Evolutionary conservation across 2,113 vertebrate species (phyloP).

Genomic region (Ptilonorhynchus violaceus): DNA sequence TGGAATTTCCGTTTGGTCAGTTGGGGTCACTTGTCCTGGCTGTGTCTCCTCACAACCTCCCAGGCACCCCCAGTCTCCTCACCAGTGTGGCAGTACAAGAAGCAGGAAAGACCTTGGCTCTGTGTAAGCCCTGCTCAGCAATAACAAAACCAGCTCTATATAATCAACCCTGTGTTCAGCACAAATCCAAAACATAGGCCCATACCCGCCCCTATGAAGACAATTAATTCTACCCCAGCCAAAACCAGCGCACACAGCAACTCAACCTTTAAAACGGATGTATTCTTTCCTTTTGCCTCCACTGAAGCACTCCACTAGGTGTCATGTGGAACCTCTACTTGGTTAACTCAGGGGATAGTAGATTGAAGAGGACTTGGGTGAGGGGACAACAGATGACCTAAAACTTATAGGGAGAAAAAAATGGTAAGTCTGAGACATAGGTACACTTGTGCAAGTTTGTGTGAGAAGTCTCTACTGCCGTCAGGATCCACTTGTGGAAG

Average conservation of each 20-base stretch:
- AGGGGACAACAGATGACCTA: background rate
- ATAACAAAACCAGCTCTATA: background rate
- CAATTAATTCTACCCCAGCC: background rate
- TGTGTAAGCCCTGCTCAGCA: background rate
- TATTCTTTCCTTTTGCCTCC: background rate
- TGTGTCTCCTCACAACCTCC: background rate
- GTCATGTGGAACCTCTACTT: background rate
- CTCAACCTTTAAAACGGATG: background rate
- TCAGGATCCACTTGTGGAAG: background rate
- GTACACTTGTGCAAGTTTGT: background rate
- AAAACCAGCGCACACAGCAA: background rate
- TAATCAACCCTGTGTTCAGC: background rate
- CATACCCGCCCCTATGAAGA: background rate
- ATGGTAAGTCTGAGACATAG: background rate
- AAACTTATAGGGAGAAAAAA: background rate
- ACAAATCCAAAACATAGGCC: background rate
- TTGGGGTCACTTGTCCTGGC: background rate
- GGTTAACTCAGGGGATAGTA: background rate
- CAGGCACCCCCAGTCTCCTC: too few species aligned
- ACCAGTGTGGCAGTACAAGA: rapidly evolving
- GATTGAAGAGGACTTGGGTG: background rate
- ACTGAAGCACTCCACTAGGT: background rate
- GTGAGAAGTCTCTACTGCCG: background rate
- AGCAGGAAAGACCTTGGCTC: background rate
- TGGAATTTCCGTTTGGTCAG: background rate